Percentiles rank a stretch among this genome's conserved stretches.
Evolutionary conservation across 2,888 invertebrate species (phyloP).

Genomic region (Rhorus exstirpatorius): DNA sequence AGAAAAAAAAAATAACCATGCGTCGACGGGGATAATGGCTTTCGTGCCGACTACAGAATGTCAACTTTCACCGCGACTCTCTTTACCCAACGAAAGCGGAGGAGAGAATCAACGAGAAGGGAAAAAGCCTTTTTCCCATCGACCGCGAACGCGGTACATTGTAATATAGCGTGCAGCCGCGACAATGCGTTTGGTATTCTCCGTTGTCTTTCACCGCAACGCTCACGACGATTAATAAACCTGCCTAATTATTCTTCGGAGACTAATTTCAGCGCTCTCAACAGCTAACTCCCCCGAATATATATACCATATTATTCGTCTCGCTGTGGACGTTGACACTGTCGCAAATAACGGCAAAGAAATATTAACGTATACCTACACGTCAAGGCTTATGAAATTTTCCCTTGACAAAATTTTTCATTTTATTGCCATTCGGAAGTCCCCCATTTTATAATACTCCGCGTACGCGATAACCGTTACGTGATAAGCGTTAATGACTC

Average conservation of each 20-base stretch:
- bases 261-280: conserved; percentile 81
- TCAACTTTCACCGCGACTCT: conserved; percentile 71
- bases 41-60: conserved; percentile 70
- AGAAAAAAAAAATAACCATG: conserved; percentile 33
- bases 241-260: conserved; percentile 82
- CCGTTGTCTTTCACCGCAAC: conserved; percentile 72
- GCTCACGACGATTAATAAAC: conserved; percentile 81
- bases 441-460: too few species aligned
- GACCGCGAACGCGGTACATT: conserved; percentile 62
- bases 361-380: conserved; percentile 23
- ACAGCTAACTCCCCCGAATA: background rate
- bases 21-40: conserved; percentile 69
- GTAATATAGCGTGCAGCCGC: conserved; percentile 51
- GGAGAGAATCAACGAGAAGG: conserved; percentile 42
- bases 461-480: too few species aligned
- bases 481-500: too few species aligned
- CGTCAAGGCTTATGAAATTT: too few species aligned
- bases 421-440: too few species aligned
- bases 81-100: conserved; percentile 56
- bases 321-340: conserved; percentile 16
- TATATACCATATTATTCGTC: conserved; percentile 59
- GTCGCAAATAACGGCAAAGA: conserved; percentile 18
- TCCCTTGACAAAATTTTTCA: too few species aligned
- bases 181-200: conserved; percentile 80
- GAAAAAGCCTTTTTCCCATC: conserved; percentile 57